Conservation (phyloP, 2,113 vertebrate species). For the Colistium nudipinnis region DNA sequence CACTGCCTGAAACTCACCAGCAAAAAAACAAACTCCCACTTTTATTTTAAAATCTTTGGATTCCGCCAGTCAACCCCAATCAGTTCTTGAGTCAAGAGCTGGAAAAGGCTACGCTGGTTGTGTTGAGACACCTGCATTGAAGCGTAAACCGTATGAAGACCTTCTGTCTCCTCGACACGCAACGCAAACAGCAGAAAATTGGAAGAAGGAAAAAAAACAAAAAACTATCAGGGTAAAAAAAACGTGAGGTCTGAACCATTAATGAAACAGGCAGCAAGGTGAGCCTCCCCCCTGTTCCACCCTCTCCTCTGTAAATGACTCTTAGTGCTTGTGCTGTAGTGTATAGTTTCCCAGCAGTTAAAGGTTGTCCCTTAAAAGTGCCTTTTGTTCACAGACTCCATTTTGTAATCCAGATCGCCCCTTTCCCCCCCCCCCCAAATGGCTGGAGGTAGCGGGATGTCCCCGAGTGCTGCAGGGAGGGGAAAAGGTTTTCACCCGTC, state of each 20-base stretch:
- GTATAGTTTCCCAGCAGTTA: slow-evolving; percentile 85
- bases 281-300: slow-evolving; percentile 68
- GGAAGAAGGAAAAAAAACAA: slow-evolving; percentile 33
- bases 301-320: slow-evolving; percentile 79
- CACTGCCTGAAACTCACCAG: slow-evolving; percentile 76
- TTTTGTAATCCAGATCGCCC: slow-evolving; percentile 81
- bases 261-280: slow-evolving; percentile 62
- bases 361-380: slow-evolving; percentile 88
- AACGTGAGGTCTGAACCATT: slow-evolving; percentile 53
- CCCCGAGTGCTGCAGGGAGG: slow-evolving; percentile 53
- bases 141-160: slow-evolving; percentile 18
- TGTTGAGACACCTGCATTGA: slow-evolving; percentile 37
- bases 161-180: slow-evolving; percentile 30
- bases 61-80: slow-evolving; percentile 21
- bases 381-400: slow-evolving; percentile 86
- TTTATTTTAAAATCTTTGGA: slow-evolving; percentile 14
- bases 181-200: slow-evolving; percentile 19
- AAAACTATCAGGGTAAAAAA: slow-evolving; percentile 37
- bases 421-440: slow-evolving; percentile 10
- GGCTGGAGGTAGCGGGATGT: slow-evolving; percentile 59
- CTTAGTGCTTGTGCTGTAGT: slow-evolving; percentile 84
- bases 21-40: slow-evolving; percentile 36
- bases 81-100: slow-evolving; percentile 31
- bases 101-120: slow-evolving; percentile 23
- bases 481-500: slow-evolving; percentile 25